These are phyloP conservation scores for Trichonephila clavipes DNA, from an alignment of 1,140 invertebrate genomes.

Conservation along the genomic window DNA sequence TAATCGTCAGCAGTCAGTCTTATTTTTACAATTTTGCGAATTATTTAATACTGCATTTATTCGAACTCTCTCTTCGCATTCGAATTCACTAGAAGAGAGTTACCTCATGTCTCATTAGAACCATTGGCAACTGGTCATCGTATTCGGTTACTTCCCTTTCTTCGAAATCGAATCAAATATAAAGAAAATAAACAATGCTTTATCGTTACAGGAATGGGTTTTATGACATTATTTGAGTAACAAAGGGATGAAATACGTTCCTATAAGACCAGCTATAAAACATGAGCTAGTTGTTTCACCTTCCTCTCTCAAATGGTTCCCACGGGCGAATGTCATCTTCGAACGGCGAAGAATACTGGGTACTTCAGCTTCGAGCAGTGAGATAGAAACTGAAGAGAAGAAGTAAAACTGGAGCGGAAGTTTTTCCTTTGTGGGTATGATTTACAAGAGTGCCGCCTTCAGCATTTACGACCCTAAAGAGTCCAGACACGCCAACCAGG, in stretches of 20 bases:
- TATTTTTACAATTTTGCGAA: too few species aligned
- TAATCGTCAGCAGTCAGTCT: too few species aligned
- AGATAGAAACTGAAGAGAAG: slow-evolving; percentile 43
- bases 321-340: slow-evolving; percentile 31
- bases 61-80: too few species aligned
- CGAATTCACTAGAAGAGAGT: too few species aligned
- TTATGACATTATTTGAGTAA: slow-evolving; percentile 73
- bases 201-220: slow-evolving; percentile 63
- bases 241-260: slow-evolving; percentile 69
- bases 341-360: too few species aligned
- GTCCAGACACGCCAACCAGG: neutral
- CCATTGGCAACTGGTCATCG: neutral
- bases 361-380: neutral
- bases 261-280: slow-evolving; percentile 67
- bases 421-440: slow-evolving; percentile 56
- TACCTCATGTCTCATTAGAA: too few species aligned
- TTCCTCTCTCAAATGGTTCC: slow-evolving; percentile 52
- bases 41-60: too few species aligned
- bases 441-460: slow-evolving; percentile 7
- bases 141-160: neutral
- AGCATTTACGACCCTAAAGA: slow-evolving; percentile 50
- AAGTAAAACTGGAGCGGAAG: slow-evolving; percentile 67
- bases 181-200: slow-evolving; percentile 59
- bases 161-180: neutral
- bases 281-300: slow-evolving; percentile 14